Evolutionary conservation across 2,888 invertebrate species (phyloP).

Genomic region (Serrognathus titanus): DNA sequence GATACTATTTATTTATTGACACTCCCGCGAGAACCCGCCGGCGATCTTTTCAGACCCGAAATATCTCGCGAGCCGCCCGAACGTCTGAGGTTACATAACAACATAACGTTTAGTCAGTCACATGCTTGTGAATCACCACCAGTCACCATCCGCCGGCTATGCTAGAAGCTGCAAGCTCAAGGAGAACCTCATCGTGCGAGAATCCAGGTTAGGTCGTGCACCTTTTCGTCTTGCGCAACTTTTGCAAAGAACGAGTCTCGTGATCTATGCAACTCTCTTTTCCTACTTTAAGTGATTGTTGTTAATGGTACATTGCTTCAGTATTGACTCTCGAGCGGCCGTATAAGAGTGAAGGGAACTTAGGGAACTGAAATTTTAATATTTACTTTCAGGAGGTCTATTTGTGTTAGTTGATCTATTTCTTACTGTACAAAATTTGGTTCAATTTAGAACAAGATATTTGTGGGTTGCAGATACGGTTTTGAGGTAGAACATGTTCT

Average conservation of each 20-base stretch:
- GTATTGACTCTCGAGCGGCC: too few relatives aligned
- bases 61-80: conserved; percentile 2
- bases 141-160: conserved; percentile 6
- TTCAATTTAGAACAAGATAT: too few relatives aligned
- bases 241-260: conserved; percentile 4
- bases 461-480: too few relatives aligned
- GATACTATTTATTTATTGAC: conserved; percentile 1
- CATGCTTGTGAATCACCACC: conserved; percentile 15
- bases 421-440: too few relatives aligned
- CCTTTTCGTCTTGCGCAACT: conserved; percentile 24
- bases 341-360: not conserved
- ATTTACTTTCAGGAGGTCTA: too few relatives aligned
- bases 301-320: too few relatives aligned
- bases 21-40: not conserved
- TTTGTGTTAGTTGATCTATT: too few relatives aligned
- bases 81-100: conserved; percentile 11
- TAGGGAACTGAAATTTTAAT: too few relatives aligned
- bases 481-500: too few relatives aligned
- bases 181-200: conserved; percentile 29
- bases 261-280: too few relatives aligned
- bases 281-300: too few relatives aligned
- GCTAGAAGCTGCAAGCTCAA: conserved; percentile 27
- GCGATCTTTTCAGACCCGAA: too few relatives aligned
- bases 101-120: conserved; percentile 7
- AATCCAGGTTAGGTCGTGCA: conserved; percentile 31